phyloP scores from a whole-genome alignment of 2,888 invertebrate genomes.

The Lordiphosa fenestrarum region DNA sequence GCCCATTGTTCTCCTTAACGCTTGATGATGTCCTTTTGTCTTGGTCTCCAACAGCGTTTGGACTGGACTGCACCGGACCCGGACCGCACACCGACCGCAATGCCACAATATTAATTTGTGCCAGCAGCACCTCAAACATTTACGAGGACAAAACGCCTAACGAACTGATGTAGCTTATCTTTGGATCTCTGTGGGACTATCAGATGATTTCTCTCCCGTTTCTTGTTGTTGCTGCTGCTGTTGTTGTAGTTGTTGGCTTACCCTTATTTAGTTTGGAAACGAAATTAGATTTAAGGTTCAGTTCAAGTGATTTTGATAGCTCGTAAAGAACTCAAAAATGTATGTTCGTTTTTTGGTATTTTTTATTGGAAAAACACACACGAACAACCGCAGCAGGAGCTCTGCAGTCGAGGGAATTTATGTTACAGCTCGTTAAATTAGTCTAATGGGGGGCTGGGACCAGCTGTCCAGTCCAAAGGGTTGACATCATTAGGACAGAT shows the following conservation, averaged over 20 bases:
- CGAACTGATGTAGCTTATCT: slow-evolving; percentile 38
- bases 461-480: slow-evolving; percentile 46
- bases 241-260: slow-evolving; percentile 20
- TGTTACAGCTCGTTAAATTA: slow-evolving; percentile 74
- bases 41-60: slow-evolving; percentile 40
- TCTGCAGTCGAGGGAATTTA: slow-evolving; percentile 58
- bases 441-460: slow-evolving; percentile 63
- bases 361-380: slow-evolving; percentile 43
- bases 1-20: slow-evolving; percentile 60
- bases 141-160: slow-evolving; percentile 48
- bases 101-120: slow-evolving; percentile 71
- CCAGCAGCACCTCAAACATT: slow-evolving; percentile 65
- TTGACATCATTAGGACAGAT: slow-evolving; percentile 51
- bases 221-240: background rate
- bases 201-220: slow-evolving; percentile 5
- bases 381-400: slow-evolving; percentile 59
- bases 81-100: slow-evolving; percentile 63
- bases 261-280: slow-evolving; percentile 65
- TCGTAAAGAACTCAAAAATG: slow-evolving; percentile 69
- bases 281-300: slow-evolving; percentile 77
- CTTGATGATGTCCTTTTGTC: slow-evolving; percentile 73
- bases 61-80: slow-evolving; percentile 38
- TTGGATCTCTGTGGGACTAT: slow-evolving; percentile 3
- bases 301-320: slow-evolving; percentile 75
- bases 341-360: slow-evolving; percentile 15